Base-by-base conservation (phyloP, 2,888 invertebrate genomes). In the Amiota mariae region DNA sequence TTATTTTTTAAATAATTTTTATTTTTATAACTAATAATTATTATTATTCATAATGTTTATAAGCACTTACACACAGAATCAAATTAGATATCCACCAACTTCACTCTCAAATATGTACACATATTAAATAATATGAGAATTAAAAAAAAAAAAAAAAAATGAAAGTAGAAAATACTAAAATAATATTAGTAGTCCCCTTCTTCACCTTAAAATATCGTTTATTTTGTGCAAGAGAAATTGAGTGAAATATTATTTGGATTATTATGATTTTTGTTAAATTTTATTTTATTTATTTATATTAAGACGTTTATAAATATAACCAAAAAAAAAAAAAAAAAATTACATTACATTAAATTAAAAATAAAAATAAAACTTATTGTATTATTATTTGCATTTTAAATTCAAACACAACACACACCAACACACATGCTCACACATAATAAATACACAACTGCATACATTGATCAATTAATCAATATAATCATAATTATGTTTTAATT, bases 301-400 rank as follows among this genome's bases (percentile, higher is more conserved):
- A 81, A 70, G 75, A 79, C 78, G 72, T 75, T 18, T 59, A 59
- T 18, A 20, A 15, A 83, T 80, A 79, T 81, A 76, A 77, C 83
- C 83, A 77, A 75, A 79, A 73, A 61, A 77, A 74, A 79, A 73
- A 61, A 59, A 66, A 20, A 13, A 75, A 72, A n/a, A n/a, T n/a
- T n/a, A n/a, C n/a, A n/a, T n/a, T n/a, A n/a, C n/a, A n/a, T n/a
- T n/a, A n/a, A n/a, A n/a, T n/a, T n/a, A n/a, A n/a, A n/a, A 79
- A 76, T 76, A 79, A 75, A 76, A 66, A 73, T 64, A 77, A 77
- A 64, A 72, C 76, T 74, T 68, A 75, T 76, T 83, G 85, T 83
- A 83, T 83, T 83, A 82, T 81, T 84, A 82, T 79, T 77, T 82
- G 83, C 83, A 83, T 83, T 83, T 85, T 81, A 56, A 63, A 20